phyloP scores from a whole-genome alignment of 37 sponge, comb jelly and placozoan genomes.

The Spongia lamella region DNA sequence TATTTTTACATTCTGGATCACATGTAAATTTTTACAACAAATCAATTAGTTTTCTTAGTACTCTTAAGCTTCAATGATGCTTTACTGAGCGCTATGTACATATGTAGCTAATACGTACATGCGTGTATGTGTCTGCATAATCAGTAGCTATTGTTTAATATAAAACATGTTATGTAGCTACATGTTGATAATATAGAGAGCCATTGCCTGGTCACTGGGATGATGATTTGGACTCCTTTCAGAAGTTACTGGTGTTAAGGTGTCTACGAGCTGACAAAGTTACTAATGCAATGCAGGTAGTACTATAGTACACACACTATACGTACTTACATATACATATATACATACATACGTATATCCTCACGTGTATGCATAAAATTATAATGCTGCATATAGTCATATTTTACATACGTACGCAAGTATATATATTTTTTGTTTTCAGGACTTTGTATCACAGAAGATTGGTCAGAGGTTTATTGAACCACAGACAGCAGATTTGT shows the following conservation, averaged over 20 bases:
- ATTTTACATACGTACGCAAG: background rate
- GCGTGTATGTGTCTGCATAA: constrained; percentile 4
- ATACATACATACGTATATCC: background rate
- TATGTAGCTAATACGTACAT: no score
- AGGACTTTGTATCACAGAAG: constrained; percentile 84
- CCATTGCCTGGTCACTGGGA: constrained; percentile 91
- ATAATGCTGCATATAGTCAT: no score
- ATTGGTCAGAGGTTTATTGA: constrained; percentile 95
- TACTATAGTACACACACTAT: background rate
- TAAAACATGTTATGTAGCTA: background rate
- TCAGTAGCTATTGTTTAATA: background rate
- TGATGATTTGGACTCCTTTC: constrained; percentile 79
- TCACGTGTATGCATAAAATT: background rate
- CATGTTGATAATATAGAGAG: constrained; percentile 41
- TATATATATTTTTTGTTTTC: background rate
- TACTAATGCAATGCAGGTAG: constrained; percentile 96
- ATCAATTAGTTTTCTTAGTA: no score
- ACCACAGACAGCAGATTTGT: constrained; percentile 93
- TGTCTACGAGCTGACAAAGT: constrained; percentile 91
- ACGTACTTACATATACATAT: background rate
- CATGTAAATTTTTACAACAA: no score
- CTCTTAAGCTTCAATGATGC: no score
- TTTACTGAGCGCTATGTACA: no score
- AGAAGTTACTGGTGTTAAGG: constrained; percentile 86
- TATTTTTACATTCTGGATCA: no score